Base-by-base conservation (phyloP, 2,888 invertebrate species). In the Oxyteleia sp. region DNA sequence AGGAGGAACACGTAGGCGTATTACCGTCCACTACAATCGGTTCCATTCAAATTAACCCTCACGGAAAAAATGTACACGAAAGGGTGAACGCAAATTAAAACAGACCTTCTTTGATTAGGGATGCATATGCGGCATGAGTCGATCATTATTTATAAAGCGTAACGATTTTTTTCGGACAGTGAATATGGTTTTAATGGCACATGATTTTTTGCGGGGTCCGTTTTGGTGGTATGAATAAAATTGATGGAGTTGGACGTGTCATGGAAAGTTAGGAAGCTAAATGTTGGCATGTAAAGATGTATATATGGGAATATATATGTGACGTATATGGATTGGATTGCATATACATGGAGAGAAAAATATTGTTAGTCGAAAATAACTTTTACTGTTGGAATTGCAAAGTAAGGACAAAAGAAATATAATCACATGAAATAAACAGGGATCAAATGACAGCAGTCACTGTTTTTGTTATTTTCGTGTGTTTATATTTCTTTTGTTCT, bases 21-120 rank as follows among this genome's bases (percentile, higher is more conserved):
- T 87, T 84, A 79, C 32, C 81, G 84, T 85, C 85, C 85, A 84
- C 76, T 85, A 84, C 85, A 83, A 81, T 72, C 81, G 84, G 79
- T 82, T 84, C 93, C 89, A 92, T 93, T 93, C 92, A 93, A 92
- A 92, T 92, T 91, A 92, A 92, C 92, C 93, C 93, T 91, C 88
- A 85, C 81, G 90, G 88, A 91, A 91, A 89, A 85, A 89, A 87
- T 85, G 85, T 85, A 76, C 71, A 83, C 87, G 87, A 90, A 89
- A 89, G 91, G 90, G 90, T 89, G 85, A 88, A 83, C 82, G 87
- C 84, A 90, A 90, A 92, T 91, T 91, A 91, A 91, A 92, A 92
- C 89, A 89, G 89, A 84, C 88, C 85, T 86, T 84, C 85, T 81
- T 86, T 84, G 88, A 85, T 88, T 84, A 85, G 82, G 86, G 87